Base-by-base conservation (phyloP, 2,888 invertebrate species). In the Schizotus pectinicornis region DNA sequence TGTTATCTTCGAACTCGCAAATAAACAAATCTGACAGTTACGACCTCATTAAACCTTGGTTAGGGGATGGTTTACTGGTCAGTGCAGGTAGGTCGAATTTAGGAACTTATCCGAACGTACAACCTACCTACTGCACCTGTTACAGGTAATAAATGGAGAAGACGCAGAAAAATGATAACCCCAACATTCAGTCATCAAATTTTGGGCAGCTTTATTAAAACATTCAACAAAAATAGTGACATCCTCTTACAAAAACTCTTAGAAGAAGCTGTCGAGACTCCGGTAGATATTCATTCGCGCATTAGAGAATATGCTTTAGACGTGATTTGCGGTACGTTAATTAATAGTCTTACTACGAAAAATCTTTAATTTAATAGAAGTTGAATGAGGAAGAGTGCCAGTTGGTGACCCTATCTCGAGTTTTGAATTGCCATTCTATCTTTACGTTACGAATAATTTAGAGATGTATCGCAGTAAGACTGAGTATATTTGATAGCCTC, bases 51-150 rank as follows among this genome's bases (percentile, higher is more conserved):
- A 62, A 70, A 33, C 73, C 74, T 6, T 81, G 80, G 80, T 67
- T 81, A 5, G 62, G 69, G 7, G 73, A 71, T 6, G 80, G 80
- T 46, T 69, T 81, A 38, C 67, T 81, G 1, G 78, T 78, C 5
- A 79, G 78, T 47, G 65, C 70, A 67, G 79, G 80, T 79, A 64
- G 58, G 11, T 56, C n/a, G 38, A 46, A 45, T 49, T 39, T 5
- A 7, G 9, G 2, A 12, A n/a, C n/a, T 7, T 3, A 41, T 7
- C 30, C 11, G n/a, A 33, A 11, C 6, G 13, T 13, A 45, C n/a
- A 12, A n/a, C n/a, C n/a, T n/a, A n/a, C n/a, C n/a, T n/a, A n/a
- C n/a, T n/a, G 8, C 30, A 30, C 13, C 6, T n/a, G 7, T 31
- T 7, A 6, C 14, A 64, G 64, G 60, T 6, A 7, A 39, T 6